Evolutionary conservation across 2,113 vertebrate genomes (phyloP).

Genomic region (Boleophthalmus pectinirostris): DNA sequence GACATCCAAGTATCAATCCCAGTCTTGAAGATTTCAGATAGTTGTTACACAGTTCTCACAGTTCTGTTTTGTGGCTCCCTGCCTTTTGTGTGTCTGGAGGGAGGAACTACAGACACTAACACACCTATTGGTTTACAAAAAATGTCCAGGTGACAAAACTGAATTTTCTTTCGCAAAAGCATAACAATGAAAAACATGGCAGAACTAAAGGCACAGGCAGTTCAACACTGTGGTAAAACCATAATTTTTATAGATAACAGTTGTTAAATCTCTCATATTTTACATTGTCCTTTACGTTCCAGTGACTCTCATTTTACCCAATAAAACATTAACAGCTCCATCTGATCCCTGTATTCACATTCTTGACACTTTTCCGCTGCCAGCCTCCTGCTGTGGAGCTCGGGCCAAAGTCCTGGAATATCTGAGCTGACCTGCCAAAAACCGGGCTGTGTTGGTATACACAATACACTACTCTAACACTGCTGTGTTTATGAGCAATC

Average conservation of each 20-base stretch:
- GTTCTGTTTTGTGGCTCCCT: too few relatives aligned
- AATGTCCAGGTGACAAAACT: too few relatives aligned
- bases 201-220: background rate
- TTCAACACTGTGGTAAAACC: background rate
- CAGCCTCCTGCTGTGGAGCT: background rate
- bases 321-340: background rate
- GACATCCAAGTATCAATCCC: too few relatives aligned
- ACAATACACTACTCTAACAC: background rate
- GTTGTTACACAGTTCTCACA: too few relatives aligned
- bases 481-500: background rate
- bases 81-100: too few relatives aligned
- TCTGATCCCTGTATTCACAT: constrained; percentile 15
- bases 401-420: constrained; percentile 7
- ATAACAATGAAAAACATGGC: background rate
- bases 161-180: background rate
- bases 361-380: background rate
- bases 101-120: too few relatives aligned
- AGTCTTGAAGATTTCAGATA: too few relatives aligned
- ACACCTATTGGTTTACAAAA: too few relatives aligned
- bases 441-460: constrained; percentile 8
- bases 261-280: background rate
- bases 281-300: background rate
- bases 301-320: background rate
- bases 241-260: background rate
- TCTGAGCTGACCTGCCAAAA: constrained; percentile 27